Evolutionary conservation across 1,140 invertebrate species (phyloP).

Genomic region (Drusus annulatus): DNA sequence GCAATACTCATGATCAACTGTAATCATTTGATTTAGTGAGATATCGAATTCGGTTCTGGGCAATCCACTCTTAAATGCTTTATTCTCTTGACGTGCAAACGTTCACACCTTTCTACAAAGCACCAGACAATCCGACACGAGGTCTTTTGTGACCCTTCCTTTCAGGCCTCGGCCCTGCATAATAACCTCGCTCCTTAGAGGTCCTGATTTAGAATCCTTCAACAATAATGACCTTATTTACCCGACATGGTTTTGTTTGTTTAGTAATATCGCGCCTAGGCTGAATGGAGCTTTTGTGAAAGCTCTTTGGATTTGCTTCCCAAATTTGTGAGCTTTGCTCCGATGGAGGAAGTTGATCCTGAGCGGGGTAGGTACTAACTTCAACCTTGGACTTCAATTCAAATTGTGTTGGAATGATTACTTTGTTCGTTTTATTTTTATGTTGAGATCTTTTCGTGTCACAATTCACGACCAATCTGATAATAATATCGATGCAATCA

Average conservation of each 20-base stretch:
- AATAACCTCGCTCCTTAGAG: not conserved
- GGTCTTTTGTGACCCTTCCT: not conserved
- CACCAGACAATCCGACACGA: conserved; percentile 33
- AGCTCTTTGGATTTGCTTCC: too few relatives aligned
- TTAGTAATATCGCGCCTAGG: conserved; percentile 34
- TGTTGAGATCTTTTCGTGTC: too few relatives aligned
- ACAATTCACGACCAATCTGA: too few relatives aligned
- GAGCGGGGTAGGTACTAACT: not conserved
- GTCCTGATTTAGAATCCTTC: not conserved
- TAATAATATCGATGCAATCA: too few relatives aligned
- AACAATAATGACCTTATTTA: conserved; percentile 41
- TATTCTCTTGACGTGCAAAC: conserved; percentile 20
- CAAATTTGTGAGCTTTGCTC: not conserved
- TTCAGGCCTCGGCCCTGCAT: conserved; percentile 7
- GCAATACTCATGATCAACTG: too few relatives aligned
- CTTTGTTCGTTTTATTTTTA: too few relatives aligned
- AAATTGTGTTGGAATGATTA: too few relatives aligned
- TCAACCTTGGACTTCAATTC: not conserved
- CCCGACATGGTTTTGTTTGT: conserved; percentile 33
- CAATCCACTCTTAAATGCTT: too few relatives aligned
- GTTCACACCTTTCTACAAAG: conserved; percentile 22
- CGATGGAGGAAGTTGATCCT: not conserved
- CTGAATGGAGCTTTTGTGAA: conserved; percentile 11
- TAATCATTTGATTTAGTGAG: too few relatives aligned
- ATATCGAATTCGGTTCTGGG: not conserved